Evolutionary conservation across 2,888 invertebrate genomes (phyloP).

Genomic region (Amblyjoppa proteus): DNA sequence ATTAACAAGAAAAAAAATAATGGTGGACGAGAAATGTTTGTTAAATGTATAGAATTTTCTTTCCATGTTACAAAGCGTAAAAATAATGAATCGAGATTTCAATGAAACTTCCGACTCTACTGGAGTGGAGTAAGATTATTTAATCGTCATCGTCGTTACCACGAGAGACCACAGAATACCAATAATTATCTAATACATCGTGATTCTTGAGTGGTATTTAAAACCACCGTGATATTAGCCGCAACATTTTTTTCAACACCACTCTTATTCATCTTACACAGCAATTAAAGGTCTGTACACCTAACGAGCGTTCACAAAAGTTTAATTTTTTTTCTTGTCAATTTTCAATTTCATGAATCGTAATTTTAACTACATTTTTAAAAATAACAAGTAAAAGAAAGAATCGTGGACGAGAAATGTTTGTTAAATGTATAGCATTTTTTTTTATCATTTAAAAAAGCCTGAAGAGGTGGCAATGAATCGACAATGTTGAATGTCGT

Average conservation of each 20-base stretch:
- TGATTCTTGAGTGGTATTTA: background rate
- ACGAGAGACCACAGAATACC: background rate
- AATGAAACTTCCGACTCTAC: background rate
- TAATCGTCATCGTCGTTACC: constrained; percentile 14
- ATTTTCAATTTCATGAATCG: background rate
- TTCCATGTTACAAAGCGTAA: too few species aligned
- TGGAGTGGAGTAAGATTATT: background rate
- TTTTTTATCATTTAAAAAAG: background rate
- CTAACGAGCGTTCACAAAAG: background rate
- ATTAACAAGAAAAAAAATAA: too few species aligned
- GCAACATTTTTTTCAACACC: background rate
- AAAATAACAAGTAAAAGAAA: background rate
- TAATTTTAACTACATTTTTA: background rate
- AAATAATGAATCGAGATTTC: too few species aligned
- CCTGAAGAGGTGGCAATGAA: background rate
- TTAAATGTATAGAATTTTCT: too few species aligned
- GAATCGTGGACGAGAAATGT: background rate
- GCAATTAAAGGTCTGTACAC: background rate
- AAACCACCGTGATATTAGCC: background rate
- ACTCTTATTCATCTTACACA: background rate
- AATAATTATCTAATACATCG: background rate
- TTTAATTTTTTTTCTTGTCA: background rate
- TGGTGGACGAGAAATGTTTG: too few species aligned
- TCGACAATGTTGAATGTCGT: constrained; percentile 8
- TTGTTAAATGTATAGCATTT: background rate